Percentiles rank a stretch among this genome's conserved stretches.
Evolutionary conservation across 2,113 vertebrate genomes (phyloP).

Genomic region (Crotalus helleri): DNA sequence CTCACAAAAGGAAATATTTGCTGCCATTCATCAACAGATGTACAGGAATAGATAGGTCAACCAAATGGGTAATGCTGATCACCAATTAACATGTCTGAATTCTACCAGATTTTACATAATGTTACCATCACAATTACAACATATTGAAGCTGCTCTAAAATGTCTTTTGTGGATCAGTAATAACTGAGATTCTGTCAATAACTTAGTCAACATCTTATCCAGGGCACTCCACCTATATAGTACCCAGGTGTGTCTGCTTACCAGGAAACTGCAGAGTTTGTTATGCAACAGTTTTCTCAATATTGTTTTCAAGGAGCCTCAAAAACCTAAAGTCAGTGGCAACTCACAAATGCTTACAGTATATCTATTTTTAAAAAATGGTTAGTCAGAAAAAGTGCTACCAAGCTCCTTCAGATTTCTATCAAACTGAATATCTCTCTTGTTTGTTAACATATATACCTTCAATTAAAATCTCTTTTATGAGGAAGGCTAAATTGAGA

Average conservation of each 20-base stretch:
- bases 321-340: neutral
- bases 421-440: neutral
- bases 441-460: neutral
- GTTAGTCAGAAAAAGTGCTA: neutral
- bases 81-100: neutral
- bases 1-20: neutral
- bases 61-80: neutral
- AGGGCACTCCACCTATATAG: neutral
- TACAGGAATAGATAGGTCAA: neutral
- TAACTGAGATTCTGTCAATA: neutral
- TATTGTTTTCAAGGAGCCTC: neutral
- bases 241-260: neutral
- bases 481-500: conserved; percentile 52
- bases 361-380: neutral
- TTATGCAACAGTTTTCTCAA: neutral
- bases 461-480: conserved; percentile 53
- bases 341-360: neutral
- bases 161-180: neutral
- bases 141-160: neutral
- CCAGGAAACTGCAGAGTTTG: neutral
- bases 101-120: neutral
- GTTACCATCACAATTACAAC: neutral
- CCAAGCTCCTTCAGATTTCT: neutral
- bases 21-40: neutral
- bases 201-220: neutral